Base-by-base conservation (phyloP, 2,113 vertebrate genomes). In the Oncorhynchus keta region DNA sequence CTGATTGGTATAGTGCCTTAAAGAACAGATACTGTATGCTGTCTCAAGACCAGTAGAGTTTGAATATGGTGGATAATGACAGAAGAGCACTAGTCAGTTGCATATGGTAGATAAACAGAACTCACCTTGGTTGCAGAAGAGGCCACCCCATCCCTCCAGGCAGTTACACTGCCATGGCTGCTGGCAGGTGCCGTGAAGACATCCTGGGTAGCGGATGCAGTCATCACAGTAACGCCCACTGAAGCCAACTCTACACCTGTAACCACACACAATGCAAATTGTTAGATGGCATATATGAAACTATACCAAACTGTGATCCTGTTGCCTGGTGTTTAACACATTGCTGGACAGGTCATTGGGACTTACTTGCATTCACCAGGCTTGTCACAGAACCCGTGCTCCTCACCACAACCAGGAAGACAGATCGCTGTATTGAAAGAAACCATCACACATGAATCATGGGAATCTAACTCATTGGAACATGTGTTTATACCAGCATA, bases 341-440 rank as follows among this genome's bases (percentile, higher is more conserved):
- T 13, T 3, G 68, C 18, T 22, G 68, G n/a, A 22, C 32, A 35
- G 35, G 22, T 68, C 59, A 73, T 45, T 4, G 0, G 20, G 20
- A 97, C 97, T 95, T 94, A 99, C 98, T 97, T 99, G 98, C 98
- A 99, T 86, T 99, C 98, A 73, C 97, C 98, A 1, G 98, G 98
- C 90, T 95, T 97, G 75, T 99, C 98, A 70, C 98, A 99, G 83
- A 94, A 95, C 28, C 98, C 98, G 0, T 99, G 98, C 65, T 97
- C 95, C 80, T 99, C 97, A 24, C 98, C 97, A 18, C 98, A 99
- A 49, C 98, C 97, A 14, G 97, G 96, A 86, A 99, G 92, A 90
- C 98, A 99, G 86, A 99, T 95, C 0, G 98, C 98, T 99, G 79
- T 71, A 85, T 79, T 88, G 78, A 89, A 59, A 73, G 30, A 73